These are phyloP conservation scores for Pipistrellus kuhlii DNA, from an alignment of 2,797 vertebrate genomes.

Conservation along the genomic window DNA sequence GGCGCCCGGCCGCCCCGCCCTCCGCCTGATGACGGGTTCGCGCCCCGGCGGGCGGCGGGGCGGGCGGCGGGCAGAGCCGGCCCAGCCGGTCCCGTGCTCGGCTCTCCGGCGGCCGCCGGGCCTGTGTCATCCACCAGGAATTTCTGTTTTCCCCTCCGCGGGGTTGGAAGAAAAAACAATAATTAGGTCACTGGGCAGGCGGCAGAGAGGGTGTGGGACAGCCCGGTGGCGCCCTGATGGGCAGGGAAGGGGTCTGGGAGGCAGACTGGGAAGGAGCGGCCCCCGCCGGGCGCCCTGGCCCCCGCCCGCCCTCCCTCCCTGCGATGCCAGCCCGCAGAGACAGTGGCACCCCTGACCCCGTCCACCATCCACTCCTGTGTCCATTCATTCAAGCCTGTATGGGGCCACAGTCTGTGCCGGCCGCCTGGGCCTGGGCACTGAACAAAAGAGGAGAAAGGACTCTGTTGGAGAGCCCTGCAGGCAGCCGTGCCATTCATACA, in stretches of 20 bases:
- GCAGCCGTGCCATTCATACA: fast-evolving
- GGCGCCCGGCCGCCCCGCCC: conserved; percentile 79
- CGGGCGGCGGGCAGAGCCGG: conserved; percentile 82
- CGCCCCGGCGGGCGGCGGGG: conserved; percentile 78
- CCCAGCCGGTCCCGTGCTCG: conserved; percentile 81
- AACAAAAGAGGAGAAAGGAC: neutral
- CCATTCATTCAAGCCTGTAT: neutral
- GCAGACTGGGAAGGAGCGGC: neutral
- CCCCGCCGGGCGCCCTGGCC: neutral
- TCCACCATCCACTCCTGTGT: neutral
- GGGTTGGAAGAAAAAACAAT: conserved; percentile 84
- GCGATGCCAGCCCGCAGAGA: neutral
- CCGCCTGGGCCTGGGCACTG: neutral
- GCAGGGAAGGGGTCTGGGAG: conserved; percentile 73
- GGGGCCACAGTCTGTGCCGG: neutral
- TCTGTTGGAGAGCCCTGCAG: neutral
- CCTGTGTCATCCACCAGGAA: conserved; percentile 81
- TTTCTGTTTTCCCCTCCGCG: conserved; percentile 82
- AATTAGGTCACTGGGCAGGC: conserved; percentile 85
- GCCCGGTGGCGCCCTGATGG: conserved; percentile 81
- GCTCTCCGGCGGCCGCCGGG: conserved; percentile 75
- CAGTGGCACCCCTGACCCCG: neutral
- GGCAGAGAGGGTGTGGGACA: conserved; percentile 82
- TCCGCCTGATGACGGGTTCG: conserved; percentile 85
- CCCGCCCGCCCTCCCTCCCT: neutral